These are phyloP conservation scores for Brienomyrus brachyistius DNA, from an alignment of 2,113 vertebrate genomes.

Conservation along the genomic window DNA sequence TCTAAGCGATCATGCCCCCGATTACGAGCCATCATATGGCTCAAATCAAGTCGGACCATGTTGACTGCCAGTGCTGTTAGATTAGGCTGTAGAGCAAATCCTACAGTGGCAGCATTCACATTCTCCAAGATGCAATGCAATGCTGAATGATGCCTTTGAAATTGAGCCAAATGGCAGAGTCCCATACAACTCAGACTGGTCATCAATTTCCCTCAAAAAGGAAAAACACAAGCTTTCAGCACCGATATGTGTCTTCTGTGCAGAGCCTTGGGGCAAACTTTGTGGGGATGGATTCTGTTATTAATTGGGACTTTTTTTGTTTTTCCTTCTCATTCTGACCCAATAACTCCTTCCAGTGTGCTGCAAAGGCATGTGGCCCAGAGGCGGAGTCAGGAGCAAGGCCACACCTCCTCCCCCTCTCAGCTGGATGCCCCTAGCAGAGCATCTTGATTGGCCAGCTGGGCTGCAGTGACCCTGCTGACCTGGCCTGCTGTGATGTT, in stretches of 20 bases:
- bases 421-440: background rate
- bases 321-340: background rate
- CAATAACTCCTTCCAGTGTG: background rate
- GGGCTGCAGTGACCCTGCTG: background rate
- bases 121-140: background rate
- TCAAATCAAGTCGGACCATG: background rate
- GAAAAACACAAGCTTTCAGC: background rate
- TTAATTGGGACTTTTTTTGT: background rate
- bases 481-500: constrained; percentile 5
- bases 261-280: background rate
- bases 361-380: background rate
- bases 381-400: background rate
- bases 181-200: background rate
- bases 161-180: background rate
- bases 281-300: background rate
- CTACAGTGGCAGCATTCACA: background rate
- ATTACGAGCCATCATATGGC: background rate
- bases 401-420: background rate
- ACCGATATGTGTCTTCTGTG: background rate
- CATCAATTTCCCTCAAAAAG: background rate
- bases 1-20: background rate
- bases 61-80: no score
- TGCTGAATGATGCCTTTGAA: background rate
- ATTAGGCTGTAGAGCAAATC: background rate
- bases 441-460: constrained; percentile 1